Conservation (phyloP, 2,888 invertebrate species). For the Hyalella azteca region DNA sequence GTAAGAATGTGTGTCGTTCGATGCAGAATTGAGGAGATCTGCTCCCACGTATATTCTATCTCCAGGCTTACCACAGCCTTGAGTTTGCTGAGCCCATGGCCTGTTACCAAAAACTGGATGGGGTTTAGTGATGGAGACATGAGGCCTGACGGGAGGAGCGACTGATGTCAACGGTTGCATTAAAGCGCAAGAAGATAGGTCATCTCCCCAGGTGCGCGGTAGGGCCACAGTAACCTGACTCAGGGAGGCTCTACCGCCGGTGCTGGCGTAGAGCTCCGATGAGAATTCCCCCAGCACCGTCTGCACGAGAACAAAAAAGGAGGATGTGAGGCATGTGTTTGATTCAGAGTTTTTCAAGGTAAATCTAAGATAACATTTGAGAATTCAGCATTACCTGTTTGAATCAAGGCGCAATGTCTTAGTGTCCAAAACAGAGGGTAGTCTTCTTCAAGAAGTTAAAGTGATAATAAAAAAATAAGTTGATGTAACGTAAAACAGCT, state of each 20-base stretch:
- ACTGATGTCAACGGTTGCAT: conserved; percentile 45
- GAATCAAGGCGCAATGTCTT: too few relatives aligned
- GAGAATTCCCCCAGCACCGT: conserved; percentile 69
- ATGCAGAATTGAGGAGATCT: conserved; percentile 59
- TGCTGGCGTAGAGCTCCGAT: conserved; percentile 68
- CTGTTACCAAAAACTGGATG: conserved; percentile 67
- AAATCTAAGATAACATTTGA: too few relatives aligned
- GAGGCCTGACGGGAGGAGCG: conserved; percentile 44
- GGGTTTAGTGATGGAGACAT: conserved; percentile 46
- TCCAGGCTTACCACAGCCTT: conserved; percentile 69
- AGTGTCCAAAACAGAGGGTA: too few relatives aligned
- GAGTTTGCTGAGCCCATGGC: conserved; percentile 71
- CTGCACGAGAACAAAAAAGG: conserved; percentile 64
- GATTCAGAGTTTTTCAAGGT: too few relatives aligned
- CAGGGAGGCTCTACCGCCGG: conserved; percentile 69
- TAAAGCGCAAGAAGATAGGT: conserved; percentile 52
- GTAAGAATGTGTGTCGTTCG: conserved; percentile 51
- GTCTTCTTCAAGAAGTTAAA: too few relatives aligned
- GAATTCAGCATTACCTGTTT: too few relatives aligned
- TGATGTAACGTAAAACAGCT: too few relatives aligned
- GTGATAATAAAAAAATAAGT: too few relatives aligned
- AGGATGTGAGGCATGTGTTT: neutral
- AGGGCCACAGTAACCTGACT: conserved; percentile 69
- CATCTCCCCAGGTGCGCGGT: conserved; percentile 67
- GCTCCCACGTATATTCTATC: conserved; percentile 68